phyloP scores from a whole-genome alignment of 2,113 vertebrate genomes.

The Zosterops borbonicus region DNA sequence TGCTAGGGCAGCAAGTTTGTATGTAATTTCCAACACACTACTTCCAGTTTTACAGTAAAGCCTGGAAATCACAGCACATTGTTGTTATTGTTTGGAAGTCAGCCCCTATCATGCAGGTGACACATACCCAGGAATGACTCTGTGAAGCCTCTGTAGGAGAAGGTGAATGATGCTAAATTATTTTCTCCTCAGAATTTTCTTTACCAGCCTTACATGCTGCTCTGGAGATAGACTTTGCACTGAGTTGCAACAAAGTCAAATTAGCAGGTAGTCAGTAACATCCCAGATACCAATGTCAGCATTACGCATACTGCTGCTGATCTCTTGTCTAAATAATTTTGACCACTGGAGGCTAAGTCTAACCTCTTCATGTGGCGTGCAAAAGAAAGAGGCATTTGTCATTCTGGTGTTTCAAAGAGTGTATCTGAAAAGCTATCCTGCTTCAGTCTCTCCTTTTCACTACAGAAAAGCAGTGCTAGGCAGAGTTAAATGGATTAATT shows the following conservation, averaged over 20 bases:
- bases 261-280: conserved; percentile 17
- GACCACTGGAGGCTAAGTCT: conserved; percentile 64
- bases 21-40: not conserved
- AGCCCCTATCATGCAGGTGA: not conserved
- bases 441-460: conserved; percentile 77
- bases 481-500: conserved; percentile 92
- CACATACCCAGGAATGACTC: accelerated
- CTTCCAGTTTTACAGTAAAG: not conserved
- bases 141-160: not conserved
- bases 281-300: conserved; percentile 42
- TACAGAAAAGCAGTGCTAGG: conserved; percentile 78
- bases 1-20: not conserved
- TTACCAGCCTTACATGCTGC: not conserved
- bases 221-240: not conserved
- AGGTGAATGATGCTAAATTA: not conserved
- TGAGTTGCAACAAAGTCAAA: conserved; percentile 30
- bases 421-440: conserved; percentile 83
- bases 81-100: not conserved
- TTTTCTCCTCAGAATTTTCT: not conserved
- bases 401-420: conserved; percentile 87
- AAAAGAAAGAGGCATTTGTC: conserved; percentile 82
- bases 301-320: conserved; percentile 19
- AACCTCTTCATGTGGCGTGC: conserved; percentile 57
- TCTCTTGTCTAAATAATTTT: conserved; percentile 56
- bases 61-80: not conserved